Conservation (phyloP, 2,797 vertebrate species). For the Craterocephalus amniculus region DNA sequence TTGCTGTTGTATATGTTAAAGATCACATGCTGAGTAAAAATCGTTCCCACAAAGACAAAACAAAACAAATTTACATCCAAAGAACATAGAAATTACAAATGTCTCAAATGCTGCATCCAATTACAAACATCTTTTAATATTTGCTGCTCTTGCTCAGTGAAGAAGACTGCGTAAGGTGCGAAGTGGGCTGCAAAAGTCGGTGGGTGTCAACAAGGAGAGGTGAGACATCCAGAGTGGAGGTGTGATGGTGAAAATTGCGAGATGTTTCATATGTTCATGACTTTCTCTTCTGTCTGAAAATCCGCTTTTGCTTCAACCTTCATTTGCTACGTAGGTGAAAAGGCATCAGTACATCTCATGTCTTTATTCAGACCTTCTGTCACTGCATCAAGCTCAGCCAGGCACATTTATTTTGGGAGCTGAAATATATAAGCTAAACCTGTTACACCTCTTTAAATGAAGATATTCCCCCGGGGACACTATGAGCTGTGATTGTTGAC, state of each 20-base stretch:
- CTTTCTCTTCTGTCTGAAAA: slow-evolving; percentile 10
- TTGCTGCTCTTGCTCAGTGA: slow-evolving; percentile 24
- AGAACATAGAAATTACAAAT: no score
- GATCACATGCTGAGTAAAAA: no score
- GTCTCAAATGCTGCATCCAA: not conserved
- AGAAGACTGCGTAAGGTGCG: slow-evolving; percentile 37
- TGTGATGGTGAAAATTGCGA: slow-evolving; percentile 46
- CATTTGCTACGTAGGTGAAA: slow-evolving; percentile 8
- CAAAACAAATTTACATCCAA: no score
- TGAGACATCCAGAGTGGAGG: slow-evolving; percentile 69
- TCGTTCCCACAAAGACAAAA: no score
- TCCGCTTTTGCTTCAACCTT: not conserved
- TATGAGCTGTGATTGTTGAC: not conserved
- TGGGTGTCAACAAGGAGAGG: slow-evolving; percentile 47
- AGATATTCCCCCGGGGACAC: not conserved
- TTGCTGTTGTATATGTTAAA: not conserved
- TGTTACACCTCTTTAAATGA: not conserved
- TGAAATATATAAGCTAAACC: not conserved
- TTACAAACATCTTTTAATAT: slow-evolving; percentile 17
- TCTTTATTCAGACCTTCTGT: not conserved
- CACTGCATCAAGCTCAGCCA: not conserved
- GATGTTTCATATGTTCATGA: slow-evolving; percentile 5
- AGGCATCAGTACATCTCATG: slow-evolving; percentile 13
- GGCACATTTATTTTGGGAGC: not conserved
- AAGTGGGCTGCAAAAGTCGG: slow-evolving; percentile 36